A percentile compares a stretch with the other conserved stretches of the same genome.
These are phyloP conservation scores for Coenobita brevimanus DNA, from an alignment of 1,140 invertebrate genomes.

Conservation along the genomic window DNA sequence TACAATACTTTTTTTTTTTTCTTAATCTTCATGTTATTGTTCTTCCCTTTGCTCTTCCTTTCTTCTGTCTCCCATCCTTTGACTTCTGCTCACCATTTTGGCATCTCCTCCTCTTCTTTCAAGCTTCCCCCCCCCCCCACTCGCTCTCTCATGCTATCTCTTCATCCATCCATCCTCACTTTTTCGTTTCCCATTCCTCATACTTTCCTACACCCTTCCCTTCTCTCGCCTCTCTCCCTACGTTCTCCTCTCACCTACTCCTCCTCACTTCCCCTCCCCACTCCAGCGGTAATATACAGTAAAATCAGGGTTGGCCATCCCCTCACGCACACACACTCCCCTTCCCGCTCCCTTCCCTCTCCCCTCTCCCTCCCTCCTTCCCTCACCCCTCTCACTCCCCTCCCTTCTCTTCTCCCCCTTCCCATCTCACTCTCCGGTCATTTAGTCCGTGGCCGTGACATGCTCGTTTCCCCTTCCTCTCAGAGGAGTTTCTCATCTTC, in stretches of 20 bases:
- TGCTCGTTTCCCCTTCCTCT: neutral
- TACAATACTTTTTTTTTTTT: neutral
- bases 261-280: neutral
- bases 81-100: neutral
- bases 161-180: neutral
- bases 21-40: too few species aligned
- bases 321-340: neutral
- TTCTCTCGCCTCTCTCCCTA: neutral
- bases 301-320: neutral
- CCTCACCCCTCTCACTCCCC: neutral
- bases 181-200: neutral
- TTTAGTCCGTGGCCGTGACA: neutral
- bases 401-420: neutral
- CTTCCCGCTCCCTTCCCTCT: too few species aligned
- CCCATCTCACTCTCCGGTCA: neutral
- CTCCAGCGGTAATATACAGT: neutral
- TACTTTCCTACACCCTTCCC: neutral
- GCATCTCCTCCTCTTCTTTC: too few species aligned
- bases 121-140: neutral
- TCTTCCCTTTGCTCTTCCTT: neutral
- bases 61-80: constrained; percentile 1
- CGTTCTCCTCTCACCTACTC: neutral
- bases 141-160: neutral
- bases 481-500: too few species aligned
- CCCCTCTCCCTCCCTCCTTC: too few species aligned